Base-by-base conservation (phyloP, 2,888 invertebrate genomes). In the Drosophila phalerata region DNA sequence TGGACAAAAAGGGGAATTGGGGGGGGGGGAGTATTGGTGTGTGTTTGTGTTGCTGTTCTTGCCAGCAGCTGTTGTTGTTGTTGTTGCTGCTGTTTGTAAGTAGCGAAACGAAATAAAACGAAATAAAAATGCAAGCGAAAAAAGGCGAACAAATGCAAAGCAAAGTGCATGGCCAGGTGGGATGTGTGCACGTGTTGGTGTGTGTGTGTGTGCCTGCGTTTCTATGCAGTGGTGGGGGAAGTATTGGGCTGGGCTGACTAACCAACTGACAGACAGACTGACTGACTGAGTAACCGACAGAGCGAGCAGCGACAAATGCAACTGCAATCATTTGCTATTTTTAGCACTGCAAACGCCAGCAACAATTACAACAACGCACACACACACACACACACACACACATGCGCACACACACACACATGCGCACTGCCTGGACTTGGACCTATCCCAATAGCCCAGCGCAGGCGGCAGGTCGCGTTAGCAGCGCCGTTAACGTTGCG, bases 321-420 rank as follows among this genome's bases (percentile, higher is more conserved):
- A 85, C 65, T 79, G 82, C 82, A 83, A 76, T 61, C 61, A 78
- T 79, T 79, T 55, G 81, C 79, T 86, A 84, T 86, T 76, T 83
- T 78, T 83, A 86, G 79, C 66, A 49, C 45, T 60, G 40, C 53
- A 49, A 67, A 55, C 58, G 55, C 55, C 25, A 64, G 32, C 51
- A 40, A 45, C 52, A 40, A 42, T 53, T 45, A 67, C 52, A 61
- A 42, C 58, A 45, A 42, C 22, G 38, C 38, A 30, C 30, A 11
- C 47, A 49, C 19, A 49, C 48, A 56, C 40, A 6, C 48, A 57
- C 47, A 25, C 52, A 47, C 38, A 45, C 48, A 63, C 48, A 30
- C 49, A 30, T 11, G 11, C 30, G 32, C 17, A 48, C 48, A 56
- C 45, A 6, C 57, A 43, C n/a, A 32, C 40, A 73, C 40, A 43